Conservation (phyloP, 1,140 invertebrate species). For the Dendrolimus kikuchii region DNA sequence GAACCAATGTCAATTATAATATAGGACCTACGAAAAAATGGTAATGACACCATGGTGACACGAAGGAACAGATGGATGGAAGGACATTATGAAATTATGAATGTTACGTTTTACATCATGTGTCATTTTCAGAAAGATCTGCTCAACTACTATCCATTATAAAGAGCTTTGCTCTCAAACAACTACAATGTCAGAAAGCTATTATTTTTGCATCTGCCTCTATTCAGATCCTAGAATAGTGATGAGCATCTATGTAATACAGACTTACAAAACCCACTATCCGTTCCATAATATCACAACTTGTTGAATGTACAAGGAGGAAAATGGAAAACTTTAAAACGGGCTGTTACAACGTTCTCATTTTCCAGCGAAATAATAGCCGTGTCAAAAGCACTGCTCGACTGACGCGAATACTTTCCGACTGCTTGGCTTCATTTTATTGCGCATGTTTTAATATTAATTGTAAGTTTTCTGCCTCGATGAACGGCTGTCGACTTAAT, state of each 20-base stretch:
- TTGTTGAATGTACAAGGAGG: constrained; percentile 6
- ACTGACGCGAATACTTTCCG: constrained; percentile 63
- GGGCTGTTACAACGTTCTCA: constrained; percentile 23
- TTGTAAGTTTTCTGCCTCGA: constrained; percentile 62
- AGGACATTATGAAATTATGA: too few relatives aligned
- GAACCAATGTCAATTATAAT: too few relatives aligned
- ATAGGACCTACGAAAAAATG: too few relatives aligned
- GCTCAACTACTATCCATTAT: too few relatives aligned
- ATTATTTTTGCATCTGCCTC: constrained; percentile 47
- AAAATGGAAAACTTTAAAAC: constrained; percentile 13
- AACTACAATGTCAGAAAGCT: constrained; percentile 20
- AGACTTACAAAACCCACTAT: constrained; percentile 5
- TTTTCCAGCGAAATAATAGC: constrained; percentile 50
- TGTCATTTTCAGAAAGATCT: too few relatives aligned
- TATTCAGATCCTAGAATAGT: constrained; percentile 33
- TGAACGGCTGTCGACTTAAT: constrained; percentile 41
- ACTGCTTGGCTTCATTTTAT: constrained; percentile 66
- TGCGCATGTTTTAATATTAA: constrained; percentile 71
- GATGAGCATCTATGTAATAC: constrained; percentile 25
- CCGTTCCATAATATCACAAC: constrained; percentile 15
- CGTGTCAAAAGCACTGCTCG: constrained; percentile 59
- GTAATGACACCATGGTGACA: too few relatives aligned
- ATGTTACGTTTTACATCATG: too few relatives aligned
- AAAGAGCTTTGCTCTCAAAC: too few relatives aligned
- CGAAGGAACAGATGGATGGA: too few relatives aligned